Base-by-base conservation (phyloP, 2,797 vertebrate genomes). In the Uromys caudimaculatus region DNA sequence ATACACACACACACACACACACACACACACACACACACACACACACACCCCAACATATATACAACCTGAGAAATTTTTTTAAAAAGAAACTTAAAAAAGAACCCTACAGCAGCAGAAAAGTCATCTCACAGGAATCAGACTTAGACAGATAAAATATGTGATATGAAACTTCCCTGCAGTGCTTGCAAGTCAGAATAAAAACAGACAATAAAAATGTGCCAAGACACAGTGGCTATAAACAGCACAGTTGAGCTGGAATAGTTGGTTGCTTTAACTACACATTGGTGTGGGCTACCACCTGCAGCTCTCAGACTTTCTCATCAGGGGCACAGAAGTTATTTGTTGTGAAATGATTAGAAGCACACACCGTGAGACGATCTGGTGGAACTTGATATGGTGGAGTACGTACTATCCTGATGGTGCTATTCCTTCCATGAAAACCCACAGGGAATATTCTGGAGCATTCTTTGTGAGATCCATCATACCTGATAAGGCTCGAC, bases 171-270 rank as follows among this genome's bases (percentile, higher is more conserved):
- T 3, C 5, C 88, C 83, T 85, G 19, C 56, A 58, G 50, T 88
- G 58, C 81, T 88, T 95, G 93, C 35, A 89, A 19, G 27, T 69
- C 54, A 44, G 32, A 69, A 91, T 89, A 76, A 79, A 94, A 95
- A 58, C 38, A 84, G 67, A 52, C 35, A 89, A 95, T 95, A 52
- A 73, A 93, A 92, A 67, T n/a, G 16, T 71, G 75, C 44, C 6
- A 47, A 50, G 6, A 75, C 41, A 12, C 4, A 50, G 24, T 89
- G 12, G 12, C n/a, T 58, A 24, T 54, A 35, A 41, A 73, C 62
- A 54, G 9, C 60, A 38, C 14, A 29, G 29, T 88, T 75, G 32
- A 91, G 47, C n/a, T 41, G 50, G 38, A 91, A 89, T 21, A 77
- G 12, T 0, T 14, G 71, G 47, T 78, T 52, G 3, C 7, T 83